These are phyloP conservation scores for Aphaenogaster ashmeadi DNA, from an alignment of 1,140 invertebrate species.

Conservation along the genomic window DNA sequence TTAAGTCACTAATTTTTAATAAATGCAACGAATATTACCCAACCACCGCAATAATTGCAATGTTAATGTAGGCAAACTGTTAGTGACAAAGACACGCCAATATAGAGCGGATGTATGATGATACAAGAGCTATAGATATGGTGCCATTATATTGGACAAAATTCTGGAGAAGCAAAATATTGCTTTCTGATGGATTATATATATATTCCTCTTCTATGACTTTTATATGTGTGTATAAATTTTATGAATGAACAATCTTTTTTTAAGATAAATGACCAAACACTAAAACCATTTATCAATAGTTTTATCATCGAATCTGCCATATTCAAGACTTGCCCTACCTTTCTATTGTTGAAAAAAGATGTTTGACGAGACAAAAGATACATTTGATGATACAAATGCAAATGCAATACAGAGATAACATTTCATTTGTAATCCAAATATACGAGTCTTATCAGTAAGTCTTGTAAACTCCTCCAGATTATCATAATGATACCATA, in stretches of 20 bases:
- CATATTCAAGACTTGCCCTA: neutral
- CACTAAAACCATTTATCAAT: neutral
- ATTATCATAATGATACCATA: constrained; percentile 20
- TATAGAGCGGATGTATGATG: constrained; percentile 30
- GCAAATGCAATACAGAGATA: neutral
- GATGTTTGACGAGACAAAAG: neutral
- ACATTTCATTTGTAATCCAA: neutral
- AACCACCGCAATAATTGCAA: constrained; percentile 28
- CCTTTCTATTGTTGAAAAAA: neutral
- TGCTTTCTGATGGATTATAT: neutral
- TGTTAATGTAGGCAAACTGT: constrained; percentile 64
- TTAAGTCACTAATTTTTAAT: neutral
- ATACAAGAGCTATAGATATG: constrained; percentile 13
- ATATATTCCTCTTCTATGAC: neutral
- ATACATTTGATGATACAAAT: neutral
- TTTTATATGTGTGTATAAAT: neutral
- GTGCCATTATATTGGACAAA: neutral
- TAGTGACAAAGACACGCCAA: constrained; percentile 57
- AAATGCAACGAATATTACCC: constrained; percentile 1
- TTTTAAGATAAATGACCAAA: neutral
- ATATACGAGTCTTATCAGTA: neutral
- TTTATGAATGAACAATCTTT: neutral
- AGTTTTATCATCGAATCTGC: neutral
- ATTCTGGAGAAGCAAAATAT: constrained; percentile 9
- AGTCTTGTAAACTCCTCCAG: neutral